A percentile compares a stretch with the other conserved stretches of the same genome.
Conservation (phyloP, 1,140 invertebrate species). For the Vanessa atalanta region DNA sequence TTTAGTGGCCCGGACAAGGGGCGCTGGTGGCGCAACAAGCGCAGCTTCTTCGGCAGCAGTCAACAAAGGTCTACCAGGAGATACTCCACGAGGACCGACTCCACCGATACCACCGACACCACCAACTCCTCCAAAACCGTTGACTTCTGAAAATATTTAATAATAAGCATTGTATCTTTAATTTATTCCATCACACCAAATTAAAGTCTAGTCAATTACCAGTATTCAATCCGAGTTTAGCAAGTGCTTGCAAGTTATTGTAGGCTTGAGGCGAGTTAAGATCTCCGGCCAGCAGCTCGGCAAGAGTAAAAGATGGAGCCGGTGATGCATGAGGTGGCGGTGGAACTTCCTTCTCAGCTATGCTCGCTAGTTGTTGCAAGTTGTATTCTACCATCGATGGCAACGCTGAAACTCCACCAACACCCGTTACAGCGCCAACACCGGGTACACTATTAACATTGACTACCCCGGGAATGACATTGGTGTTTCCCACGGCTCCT, state of each 20-base stretch:
- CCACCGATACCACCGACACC: slow-evolving; percentile 59
- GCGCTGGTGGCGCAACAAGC: slow-evolving; percentile 69
- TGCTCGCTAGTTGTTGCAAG: slow-evolving; percentile 88
- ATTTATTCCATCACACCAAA: neutral
- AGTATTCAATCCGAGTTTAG: slow-evolving; percentile 90
- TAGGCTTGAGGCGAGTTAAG: slow-evolving; percentile 87
- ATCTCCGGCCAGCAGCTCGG: slow-evolving; percentile 88
- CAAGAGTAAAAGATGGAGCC: slow-evolving; percentile 85
- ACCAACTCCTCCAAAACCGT: slow-evolving; percentile 69
- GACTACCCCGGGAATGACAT: slow-evolving; percentile 64
- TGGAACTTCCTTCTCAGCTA: slow-evolving; percentile 84
- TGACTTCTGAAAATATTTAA: slow-evolving; percentile 59
- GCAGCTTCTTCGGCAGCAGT: slow-evolving; percentile 75
- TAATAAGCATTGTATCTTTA: neutral
- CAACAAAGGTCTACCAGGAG: slow-evolving; percentile 71
- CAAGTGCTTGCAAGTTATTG: slow-evolving; percentile 93
- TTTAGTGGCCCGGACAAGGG: slow-evolving; percentile 84
- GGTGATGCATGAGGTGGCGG: slow-evolving; percentile 84
- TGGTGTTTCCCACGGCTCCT: slow-evolving; percentile 50
- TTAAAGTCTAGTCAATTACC: slow-evolving; percentile 68
- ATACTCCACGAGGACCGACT: slow-evolving; percentile 78
- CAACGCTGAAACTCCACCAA: slow-evolving; percentile 70
- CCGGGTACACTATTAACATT: slow-evolving; percentile 63
- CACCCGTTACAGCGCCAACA: slow-evolving; percentile 63
- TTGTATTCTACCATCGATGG: slow-evolving; percentile 92